Base-by-base conservation (phyloP, 1,140 invertebrate species). In the Tyrophagus putrescentiae region DNA sequence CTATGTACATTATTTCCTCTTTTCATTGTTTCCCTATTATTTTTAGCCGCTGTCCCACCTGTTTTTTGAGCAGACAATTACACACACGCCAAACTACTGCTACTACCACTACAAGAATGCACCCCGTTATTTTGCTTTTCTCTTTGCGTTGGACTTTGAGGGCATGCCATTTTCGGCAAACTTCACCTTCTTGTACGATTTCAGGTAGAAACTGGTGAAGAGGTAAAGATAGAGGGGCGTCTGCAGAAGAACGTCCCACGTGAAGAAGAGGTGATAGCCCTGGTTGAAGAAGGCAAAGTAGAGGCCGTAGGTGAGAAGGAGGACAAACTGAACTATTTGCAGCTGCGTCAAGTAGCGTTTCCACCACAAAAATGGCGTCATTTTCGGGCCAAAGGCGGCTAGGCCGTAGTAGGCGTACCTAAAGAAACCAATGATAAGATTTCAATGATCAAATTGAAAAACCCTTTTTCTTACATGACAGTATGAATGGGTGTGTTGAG, bases 401-500 rank as follows among this genome's bases (percentile, higher is more conserved):
- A 74, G 61, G 81, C 72, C 69, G 68, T 89, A 89, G 68, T 88
- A 84, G 5, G n/a, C 23, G n/a, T 48, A 48, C 44, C 23, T 48
- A 6, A 48, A 27, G 7, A n/a, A 13, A 48, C 31, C 21, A 27
- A 48, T n/a, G 7, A 48, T 6, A 6, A 29, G 31, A 48, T 48
- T 48, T 27, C 6, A 48, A 48, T 27, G 25, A 48, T 13, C 6
- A 48, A 48, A 48, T n/a, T n/a, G n/a, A n/a, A n/a, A n/a, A n/a
- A n/a, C n/a, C n/a, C n/a, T n/a, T n/a, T n/a, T n/a, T n/a, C n/a
- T n/a, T n/a, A n/a, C 77, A 79, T 78, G n/a, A n/a, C 64, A 2
- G 73, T 67, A 64, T 96, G 77, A 0, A 79, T 73, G 42, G 75
- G 72, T 27, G 74, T 72, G 66, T 79, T 79, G 65, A 91, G 73